Percentiles rank a stretch among this genome's conserved stretches.
phyloP scores from a whole-genome alignment of 2,888 invertebrate species.

The Shargacucullia verbasci region DNA sequence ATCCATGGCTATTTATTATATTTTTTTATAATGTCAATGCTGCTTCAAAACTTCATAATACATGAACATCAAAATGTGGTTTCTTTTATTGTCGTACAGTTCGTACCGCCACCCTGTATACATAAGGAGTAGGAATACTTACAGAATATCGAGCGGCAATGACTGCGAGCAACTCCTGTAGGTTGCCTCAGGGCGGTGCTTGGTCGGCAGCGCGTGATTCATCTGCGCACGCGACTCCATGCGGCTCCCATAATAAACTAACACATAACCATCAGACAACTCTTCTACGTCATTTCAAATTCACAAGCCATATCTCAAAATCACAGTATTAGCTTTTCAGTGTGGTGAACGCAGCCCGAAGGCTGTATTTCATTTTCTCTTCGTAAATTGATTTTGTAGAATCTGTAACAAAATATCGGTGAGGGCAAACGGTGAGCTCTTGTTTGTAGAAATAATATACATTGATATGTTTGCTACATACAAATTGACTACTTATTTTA shows the following conservation, averaged over 20 bases:
- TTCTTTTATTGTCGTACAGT: no score
- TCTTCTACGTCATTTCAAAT: conserved; percentile 44
- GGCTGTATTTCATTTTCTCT: conserved; percentile 55
- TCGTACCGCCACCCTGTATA: no score
- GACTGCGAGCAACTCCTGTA: conserved; percentile 87
- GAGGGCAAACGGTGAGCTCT: neutral
- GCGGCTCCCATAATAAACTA: conserved; percentile 75
- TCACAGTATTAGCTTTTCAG: conserved; percentile 63
- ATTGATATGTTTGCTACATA: no score
- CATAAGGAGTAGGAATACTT: conserved; percentile 61
- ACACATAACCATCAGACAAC: conserved; percentile 45
- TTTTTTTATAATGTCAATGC: no score
- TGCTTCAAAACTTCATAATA: no score
- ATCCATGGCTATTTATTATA: no score
- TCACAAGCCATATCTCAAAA: conserved; percentile 52
- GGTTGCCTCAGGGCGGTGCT: conserved; percentile 79
- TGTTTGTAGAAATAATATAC: neutral
- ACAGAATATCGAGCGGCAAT: conserved; percentile 87
- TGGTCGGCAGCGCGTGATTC: conserved; percentile 76
- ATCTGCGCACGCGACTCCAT: conserved; percentile 85
- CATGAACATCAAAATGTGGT: no score
- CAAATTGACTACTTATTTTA: no score
- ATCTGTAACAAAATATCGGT: conserved; percentile 61
- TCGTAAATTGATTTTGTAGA: conserved; percentile 47
- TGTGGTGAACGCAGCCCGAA: conserved; percentile 42